Evolutionary conservation across 2,888 invertebrate genomes (phyloP), one percentile per base, ranked within the genome.

Genomic region (Cerastis rubricosa): DNA sequence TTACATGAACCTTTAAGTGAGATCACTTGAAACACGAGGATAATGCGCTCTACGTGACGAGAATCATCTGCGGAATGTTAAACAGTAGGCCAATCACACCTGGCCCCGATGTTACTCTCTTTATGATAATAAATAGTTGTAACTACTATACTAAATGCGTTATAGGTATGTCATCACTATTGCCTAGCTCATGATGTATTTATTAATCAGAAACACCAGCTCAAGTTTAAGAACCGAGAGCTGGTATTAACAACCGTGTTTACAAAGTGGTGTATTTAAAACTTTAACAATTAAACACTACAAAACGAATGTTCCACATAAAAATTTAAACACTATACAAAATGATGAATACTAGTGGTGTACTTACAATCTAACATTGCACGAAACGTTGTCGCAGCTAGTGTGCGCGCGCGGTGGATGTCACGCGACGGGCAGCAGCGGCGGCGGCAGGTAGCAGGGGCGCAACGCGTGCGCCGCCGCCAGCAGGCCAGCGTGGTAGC

Each of bases 341-440:
- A 87, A 88, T 88, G 85, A 86, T 89, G 87, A 89, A 88, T 89
- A 91, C 87, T 84, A 89, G 85, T 89, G 89, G 85, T 88, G 93
- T 96, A 96, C 96, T 96, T 96, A 96, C 96, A 96, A 95, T 95
- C 96, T 96, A 96, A 93, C 94, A 96, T 96, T 96, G 96, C 96
- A 96, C 96, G 94, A 91, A 88, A 93, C 89, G 89, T 93, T 90
- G 90, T 92, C 91, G 92, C 92, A 93, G 89, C 88, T 89, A 70
- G 90, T 78, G 83, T 90, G 88, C 74, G 91, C 82, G 84, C 82
- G 90, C 70, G 90, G 90, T 65, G 89, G 91, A 88, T 93, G 96
- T 96, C 96, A 96, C 95, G 96, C 96, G 89, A 96, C 96, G 76
- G 96, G 93, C 71, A 96, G 92, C 89, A 94, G 94, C 87, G 94